Conservation (phyloP, 2,797 vertebrate species). For the Clarias pachynema region DNA sequence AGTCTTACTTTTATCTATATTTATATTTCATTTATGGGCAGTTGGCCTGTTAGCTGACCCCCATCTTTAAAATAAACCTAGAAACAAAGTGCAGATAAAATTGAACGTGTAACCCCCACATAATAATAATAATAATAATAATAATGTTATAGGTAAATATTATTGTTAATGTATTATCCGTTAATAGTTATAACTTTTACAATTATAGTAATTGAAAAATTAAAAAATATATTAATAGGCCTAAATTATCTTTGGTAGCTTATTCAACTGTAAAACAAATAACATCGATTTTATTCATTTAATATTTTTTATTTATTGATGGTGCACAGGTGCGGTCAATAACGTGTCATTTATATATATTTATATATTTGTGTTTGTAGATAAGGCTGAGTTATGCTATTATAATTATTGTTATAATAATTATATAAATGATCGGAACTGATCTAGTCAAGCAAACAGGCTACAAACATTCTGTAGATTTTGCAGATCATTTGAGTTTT, state of each 20-base stretch:
- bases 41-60: background rate
- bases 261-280: background rate
- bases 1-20: background rate
- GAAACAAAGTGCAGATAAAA: background rate
- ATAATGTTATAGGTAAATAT: background rate
- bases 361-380: background rate
- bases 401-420: background rate
- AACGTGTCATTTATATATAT: background rate
- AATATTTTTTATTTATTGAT: background rate
- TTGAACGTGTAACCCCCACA: background rate
- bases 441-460: background rate
- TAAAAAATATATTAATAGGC: background rate
- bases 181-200: background rate
- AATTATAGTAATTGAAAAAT: background rate
- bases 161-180: background rate
- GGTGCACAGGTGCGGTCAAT: background rate
- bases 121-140: conserved; percentile 6
- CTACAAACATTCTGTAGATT: background rate
- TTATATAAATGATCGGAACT: background rate
- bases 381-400: background rate
- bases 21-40: background rate
- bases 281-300: background rate
- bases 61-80: background rate
- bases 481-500: background rate
- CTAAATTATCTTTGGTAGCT: background rate